phyloP scores from a whole-genome alignment of 2,113 vertebrate species.

The Malurus melanocephalus region DNA sequence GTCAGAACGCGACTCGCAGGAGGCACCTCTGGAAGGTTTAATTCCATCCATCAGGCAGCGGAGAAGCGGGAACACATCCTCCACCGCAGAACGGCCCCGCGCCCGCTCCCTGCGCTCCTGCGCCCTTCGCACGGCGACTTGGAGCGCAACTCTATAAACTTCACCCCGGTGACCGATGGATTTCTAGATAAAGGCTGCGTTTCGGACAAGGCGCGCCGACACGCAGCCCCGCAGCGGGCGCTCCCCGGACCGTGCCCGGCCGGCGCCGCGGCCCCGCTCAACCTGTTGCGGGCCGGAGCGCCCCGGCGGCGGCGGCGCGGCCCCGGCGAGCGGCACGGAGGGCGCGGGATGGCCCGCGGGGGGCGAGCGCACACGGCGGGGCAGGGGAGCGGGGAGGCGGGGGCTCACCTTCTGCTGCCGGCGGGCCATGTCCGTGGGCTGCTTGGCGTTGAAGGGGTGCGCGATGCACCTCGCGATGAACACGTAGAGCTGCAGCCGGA shows the following conservation, averaged over 20 bases:
- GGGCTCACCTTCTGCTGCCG: slow-evolving; percentile 91
- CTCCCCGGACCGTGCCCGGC: neutral
- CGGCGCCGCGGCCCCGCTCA: neutral
- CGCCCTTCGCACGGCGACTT: neutral
- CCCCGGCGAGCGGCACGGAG: neutral
- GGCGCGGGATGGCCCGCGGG: neutral
- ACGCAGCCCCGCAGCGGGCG: neutral
- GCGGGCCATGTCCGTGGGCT: slow-evolving; percentile 96
- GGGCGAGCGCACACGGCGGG: too few species aligned
- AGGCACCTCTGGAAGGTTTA: neutral
- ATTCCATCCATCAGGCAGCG: neutral
- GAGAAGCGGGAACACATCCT: neutral
- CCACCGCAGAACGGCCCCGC: neutral
- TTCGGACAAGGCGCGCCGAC: neutral
- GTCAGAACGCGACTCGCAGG: neutral
- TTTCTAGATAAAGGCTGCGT: accelerated
- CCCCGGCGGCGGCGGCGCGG: neutral
- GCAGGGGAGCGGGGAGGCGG: too few species aligned
- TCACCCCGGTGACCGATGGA: accelerated
- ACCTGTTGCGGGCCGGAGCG: slow-evolving; percentile 34
- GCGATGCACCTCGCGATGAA: slow-evolving; percentile 93
- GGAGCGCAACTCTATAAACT: neutral
- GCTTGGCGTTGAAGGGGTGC: slow-evolving; percentile 97
- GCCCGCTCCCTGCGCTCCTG: neutral
- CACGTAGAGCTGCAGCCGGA: slow-evolving; percentile 89